A percentile compares a stretch with the other conserved stretches of the same genome.
Conservation (phyloP, 2,797 vertebrate species). For the Amblyopsis hoosieri region DNA sequence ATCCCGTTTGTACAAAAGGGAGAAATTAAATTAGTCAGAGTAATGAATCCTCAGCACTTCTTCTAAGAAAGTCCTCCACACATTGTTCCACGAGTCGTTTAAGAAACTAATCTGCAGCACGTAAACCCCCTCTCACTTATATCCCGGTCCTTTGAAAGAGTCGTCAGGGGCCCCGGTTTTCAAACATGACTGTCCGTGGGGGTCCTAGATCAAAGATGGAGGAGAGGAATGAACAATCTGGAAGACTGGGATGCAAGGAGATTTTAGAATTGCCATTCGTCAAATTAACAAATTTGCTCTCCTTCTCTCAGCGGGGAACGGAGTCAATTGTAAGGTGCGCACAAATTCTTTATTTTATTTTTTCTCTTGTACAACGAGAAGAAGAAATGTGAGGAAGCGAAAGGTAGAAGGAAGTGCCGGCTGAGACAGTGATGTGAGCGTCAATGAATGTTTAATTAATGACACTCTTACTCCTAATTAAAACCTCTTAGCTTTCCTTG, state of each 20-base stretch:
- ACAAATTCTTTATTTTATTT: constrained; percentile 34
- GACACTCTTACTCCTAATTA: constrained; percentile 92
- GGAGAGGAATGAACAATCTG: constrained; percentile 62
- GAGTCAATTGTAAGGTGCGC: constrained; percentile 55
- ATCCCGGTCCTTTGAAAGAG: constrained; percentile 54
- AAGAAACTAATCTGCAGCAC: constrained; percentile 68
- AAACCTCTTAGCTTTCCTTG: constrained; percentile 91
- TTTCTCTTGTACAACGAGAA: constrained; percentile 38
- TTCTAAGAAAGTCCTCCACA: constrained; percentile 60
- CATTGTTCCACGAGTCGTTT: constrained; percentile 72
- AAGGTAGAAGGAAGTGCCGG: constrained; percentile 37
- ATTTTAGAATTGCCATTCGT: constrained; percentile 55
- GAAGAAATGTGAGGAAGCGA: constrained; percentile 46
- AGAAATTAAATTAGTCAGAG: constrained; percentile 80
- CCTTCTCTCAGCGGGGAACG: constrained; percentile 45
- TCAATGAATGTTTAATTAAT: constrained; percentile 86
- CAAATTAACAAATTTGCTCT: constrained; percentile 73
- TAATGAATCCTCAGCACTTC: constrained; percentile 77
- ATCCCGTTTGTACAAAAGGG: constrained; percentile 75
- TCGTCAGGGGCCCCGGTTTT: constrained; percentile 62
- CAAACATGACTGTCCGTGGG: constrained; percentile 61
- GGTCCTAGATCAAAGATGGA: constrained; percentile 68
- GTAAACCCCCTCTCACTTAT: constrained; percentile 59
- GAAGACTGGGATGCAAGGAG: constrained; percentile 47
- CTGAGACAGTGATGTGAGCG: constrained; percentile 53